Conservation (phyloP, 1,140 invertebrate genomes). For the Drosophila busckii region DNA sequence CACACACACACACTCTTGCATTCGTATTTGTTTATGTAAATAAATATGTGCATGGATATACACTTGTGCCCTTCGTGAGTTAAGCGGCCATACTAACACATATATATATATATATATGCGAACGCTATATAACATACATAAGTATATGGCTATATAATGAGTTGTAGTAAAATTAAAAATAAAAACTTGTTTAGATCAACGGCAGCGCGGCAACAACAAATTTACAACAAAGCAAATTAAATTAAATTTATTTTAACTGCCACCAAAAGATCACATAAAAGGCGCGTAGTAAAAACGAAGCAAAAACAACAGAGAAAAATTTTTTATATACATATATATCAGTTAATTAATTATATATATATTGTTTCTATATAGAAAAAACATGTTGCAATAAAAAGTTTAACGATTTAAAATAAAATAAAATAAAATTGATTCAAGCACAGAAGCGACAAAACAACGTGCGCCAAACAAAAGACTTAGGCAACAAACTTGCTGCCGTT, state of each 20-base stretch:
- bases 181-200: constrained; percentile 59
- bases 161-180: constrained; percentile 61
- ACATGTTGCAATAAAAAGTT: constrained; percentile 65
- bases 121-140: constrained; percentile 1
- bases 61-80: constrained; percentile 43
- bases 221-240: constrained; percentile 61
- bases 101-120: constrained; percentile 8
- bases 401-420: constrained; percentile 61
- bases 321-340: no score
- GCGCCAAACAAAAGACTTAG: constrained; percentile 66
- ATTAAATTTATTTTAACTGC: constrained; percentile 75
- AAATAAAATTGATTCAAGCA: constrained; percentile 26
- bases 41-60: constrained; percentile 29
- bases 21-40: constrained; percentile 8
- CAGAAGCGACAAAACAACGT: constrained; percentile 33
- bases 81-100: constrained; percentile 18
- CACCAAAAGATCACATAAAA: constrained; percentile 69
- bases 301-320: no score
- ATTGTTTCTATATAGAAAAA: constrained; percentile 73
- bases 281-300: constrained; percentile 69
- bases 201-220: constrained; percentile 40
- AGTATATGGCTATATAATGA: not conserved
- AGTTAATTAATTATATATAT: constrained; percentile 75
- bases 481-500: constrained; percentile 71
- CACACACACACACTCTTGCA: constrained; percentile 4